Evolutionary conservation across 2,797 vertebrate species (phyloP).

Genomic region (Acrocephalus scirpaceus): DNA sequence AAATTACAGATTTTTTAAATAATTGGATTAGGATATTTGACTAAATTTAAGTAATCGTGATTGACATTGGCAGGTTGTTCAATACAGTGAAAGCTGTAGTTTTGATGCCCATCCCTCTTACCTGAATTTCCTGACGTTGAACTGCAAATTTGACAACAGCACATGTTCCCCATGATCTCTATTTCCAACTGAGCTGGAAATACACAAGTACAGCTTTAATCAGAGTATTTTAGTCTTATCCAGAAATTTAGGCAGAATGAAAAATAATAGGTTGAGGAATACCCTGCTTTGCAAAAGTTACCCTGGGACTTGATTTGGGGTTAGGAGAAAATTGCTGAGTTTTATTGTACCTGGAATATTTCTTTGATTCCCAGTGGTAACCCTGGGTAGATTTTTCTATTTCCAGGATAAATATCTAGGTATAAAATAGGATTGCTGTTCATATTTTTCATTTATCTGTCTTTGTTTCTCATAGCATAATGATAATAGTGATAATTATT

Average conservation of each 20-base stretch:
- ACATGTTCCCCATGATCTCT: background rate
- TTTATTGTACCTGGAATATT: background rate
- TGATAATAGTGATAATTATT: background rate
- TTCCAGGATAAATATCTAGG: background rate
- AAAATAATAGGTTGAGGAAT: slow-evolving; percentile 14
- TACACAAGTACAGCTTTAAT: background rate
- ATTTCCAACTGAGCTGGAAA: background rate
- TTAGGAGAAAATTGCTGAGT: background rate
- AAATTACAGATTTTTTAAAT: background rate
- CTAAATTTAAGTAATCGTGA: background rate
- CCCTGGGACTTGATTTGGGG: slow-evolving; percentile 13
- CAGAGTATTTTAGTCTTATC: background rate
- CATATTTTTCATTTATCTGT: background rate
- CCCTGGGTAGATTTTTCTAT: background rate
- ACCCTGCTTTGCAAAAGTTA: background rate
- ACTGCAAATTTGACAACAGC: background rate
- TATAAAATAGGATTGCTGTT: background rate
- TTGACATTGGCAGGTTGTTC: background rate
- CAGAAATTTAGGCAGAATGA: background rate
- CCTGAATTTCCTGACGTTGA: background rate
- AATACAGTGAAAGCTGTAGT: background rate
- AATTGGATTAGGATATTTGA: background rate
- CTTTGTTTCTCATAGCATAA: background rate
- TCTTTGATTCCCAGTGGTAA: background rate
- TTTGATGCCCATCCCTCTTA: background rate